Evolutionary conservation across 2,797 vertebrate species (phyloP).

Genomic region (Yasuhikotakia modesta): DNA sequence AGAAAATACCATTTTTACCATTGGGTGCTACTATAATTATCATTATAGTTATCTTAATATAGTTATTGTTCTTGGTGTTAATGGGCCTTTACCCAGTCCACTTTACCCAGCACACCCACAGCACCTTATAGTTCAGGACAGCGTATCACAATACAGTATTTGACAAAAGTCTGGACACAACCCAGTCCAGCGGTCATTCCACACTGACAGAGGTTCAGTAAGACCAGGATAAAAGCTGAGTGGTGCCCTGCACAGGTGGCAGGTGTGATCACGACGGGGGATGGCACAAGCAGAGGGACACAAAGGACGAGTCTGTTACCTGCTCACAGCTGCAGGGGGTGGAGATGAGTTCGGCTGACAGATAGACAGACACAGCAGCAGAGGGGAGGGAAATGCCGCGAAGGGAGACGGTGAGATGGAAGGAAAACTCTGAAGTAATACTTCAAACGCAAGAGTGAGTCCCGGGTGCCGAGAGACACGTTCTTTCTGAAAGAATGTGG

Average conservation of each 20-base stretch:
- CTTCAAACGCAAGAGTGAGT: slow-evolving; percentile 77
- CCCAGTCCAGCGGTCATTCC: slow-evolving; percentile 69
- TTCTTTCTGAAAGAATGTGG: slow-evolving; percentile 71
- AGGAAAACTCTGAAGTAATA: slow-evolving; percentile 55
- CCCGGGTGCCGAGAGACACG: slow-evolving; percentile 74
- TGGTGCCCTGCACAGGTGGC: slow-evolving; percentile 74
- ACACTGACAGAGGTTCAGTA: slow-evolving; percentile 69
- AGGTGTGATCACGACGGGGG: slow-evolving; percentile 77
- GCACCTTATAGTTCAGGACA: slow-evolving; percentile 26
- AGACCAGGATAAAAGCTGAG: slow-evolving; percentile 52
- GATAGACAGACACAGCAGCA: slow-evolving; percentile 66
- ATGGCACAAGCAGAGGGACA: slow-evolving; percentile 67
- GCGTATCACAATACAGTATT: slow-evolving; percentile 43
- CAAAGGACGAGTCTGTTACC: slow-evolving; percentile 75
- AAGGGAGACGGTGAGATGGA: slow-evolving; percentile 63
- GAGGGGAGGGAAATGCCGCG: slow-evolving; percentile 24
- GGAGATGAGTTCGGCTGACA: slow-evolving; percentile 73
- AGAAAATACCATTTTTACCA: too few species aligned
- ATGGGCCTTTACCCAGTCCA: too few species aligned
- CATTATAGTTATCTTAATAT: too few species aligned
- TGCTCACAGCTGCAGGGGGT: slow-evolving; percentile 73
- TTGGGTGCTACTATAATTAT: too few species aligned
- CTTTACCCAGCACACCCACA: too few species aligned
- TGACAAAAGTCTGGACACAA: slow-evolving; percentile 21
- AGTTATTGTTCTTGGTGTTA: too few species aligned